A percentile compares a stretch with the other conserved stretches of the same genome.
phyloP scores from a whole-genome alignment of 53 echinoderm and acorn worm species.

The Hippasteria phrygiana region DNA sequence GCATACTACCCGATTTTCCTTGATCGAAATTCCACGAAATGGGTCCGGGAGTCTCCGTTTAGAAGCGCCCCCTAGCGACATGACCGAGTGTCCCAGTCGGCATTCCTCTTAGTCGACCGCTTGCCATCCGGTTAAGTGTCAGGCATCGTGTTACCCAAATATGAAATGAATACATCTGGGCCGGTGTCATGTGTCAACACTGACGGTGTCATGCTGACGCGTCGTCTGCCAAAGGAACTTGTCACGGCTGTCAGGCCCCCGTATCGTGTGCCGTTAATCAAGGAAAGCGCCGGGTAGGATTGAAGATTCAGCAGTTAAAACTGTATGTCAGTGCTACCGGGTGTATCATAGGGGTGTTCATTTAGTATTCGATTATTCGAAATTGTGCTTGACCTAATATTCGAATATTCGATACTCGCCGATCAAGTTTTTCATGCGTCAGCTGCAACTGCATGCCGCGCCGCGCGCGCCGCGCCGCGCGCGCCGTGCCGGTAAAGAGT shows the following conservation, averaged over 20 bases:
- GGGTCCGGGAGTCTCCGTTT: not conserved
- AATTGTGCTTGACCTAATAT: too few relatives aligned
- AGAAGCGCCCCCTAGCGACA: constrained; percentile 12
- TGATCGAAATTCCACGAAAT: too few relatives aligned
- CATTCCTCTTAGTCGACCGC: not conserved
- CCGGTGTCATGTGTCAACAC: not conserved
- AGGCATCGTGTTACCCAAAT: not conserved
- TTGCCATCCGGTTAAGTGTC: not conserved
- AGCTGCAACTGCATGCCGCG: too few relatives aligned
- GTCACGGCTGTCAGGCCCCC: constrained; percentile 13
- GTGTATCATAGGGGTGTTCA: too few relatives aligned
- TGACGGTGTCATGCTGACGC: constrained; percentile 2
- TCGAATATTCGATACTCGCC: too few relatives aligned
- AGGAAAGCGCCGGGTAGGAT: not conserved
- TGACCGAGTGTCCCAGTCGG: not conserved
- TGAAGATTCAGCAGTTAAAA: not conserved
- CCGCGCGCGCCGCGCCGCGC: too few relatives aligned
- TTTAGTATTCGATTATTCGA: too few relatives aligned
- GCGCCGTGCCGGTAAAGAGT: too few relatives aligned
- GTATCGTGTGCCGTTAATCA: constrained; percentile 35
- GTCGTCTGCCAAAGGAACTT: constrained; percentile 9
- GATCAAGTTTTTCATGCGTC: too few relatives aligned
- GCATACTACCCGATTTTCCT: not conserved
- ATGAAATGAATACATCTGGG: constrained; percentile 54
- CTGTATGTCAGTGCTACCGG: too few relatives aligned